phyloP scores from a whole-genome alignment of 2,888 invertebrate species.

The Aradus depressus region DNA sequence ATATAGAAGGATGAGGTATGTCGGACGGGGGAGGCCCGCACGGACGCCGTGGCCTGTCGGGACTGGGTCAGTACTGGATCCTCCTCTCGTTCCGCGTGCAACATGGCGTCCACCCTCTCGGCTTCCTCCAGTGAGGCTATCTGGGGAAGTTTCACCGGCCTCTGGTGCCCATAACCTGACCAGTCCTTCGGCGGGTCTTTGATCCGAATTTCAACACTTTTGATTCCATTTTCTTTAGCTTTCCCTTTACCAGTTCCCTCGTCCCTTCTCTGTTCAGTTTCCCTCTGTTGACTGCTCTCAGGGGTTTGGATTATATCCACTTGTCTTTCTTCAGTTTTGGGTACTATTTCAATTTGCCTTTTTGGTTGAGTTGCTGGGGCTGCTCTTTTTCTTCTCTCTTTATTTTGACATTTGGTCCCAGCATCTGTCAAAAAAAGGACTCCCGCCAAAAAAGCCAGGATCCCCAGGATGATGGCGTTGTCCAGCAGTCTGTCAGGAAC shows the following conservation, averaged over 20 bases:
- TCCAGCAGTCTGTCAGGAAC: constrained; percentile 54
- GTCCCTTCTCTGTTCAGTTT: not conserved
- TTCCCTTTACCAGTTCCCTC: not conserved
- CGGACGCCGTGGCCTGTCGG: constrained; percentile 6
- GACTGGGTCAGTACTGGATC: constrained; percentile 16
- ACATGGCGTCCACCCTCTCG: constrained; percentile 23
- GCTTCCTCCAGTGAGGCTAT: constrained; percentile 21
- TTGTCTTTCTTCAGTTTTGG: constrained; percentile 17
- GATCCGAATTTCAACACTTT: constrained; percentile 25
- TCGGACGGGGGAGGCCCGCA: constrained; percentile 20
- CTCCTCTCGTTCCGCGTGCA: constrained; percentile 18
- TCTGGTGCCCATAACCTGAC: constrained; percentile 20
- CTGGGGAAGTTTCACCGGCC: constrained; percentile 10
- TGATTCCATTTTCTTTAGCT: constrained; percentile 16
- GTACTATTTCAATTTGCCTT: constrained; percentile 20
- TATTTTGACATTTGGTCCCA: constrained; percentile 23
- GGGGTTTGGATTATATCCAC: not conserved
- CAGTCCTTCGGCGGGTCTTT: constrained; percentile 26
- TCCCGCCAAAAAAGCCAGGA: constrained; percentile 53
- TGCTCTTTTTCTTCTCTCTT: constrained; percentile 11
- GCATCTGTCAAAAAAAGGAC: constrained; percentile 57
- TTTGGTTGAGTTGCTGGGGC: constrained; percentile 10
- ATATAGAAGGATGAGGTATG: constrained; percentile 26
- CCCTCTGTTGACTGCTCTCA: not conserved
- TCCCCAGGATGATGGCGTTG: constrained; percentile 59